Evolutionary conservation across 2,113 vertebrate species (phyloP).

Genomic region (Carlito syrichta): DNA sequence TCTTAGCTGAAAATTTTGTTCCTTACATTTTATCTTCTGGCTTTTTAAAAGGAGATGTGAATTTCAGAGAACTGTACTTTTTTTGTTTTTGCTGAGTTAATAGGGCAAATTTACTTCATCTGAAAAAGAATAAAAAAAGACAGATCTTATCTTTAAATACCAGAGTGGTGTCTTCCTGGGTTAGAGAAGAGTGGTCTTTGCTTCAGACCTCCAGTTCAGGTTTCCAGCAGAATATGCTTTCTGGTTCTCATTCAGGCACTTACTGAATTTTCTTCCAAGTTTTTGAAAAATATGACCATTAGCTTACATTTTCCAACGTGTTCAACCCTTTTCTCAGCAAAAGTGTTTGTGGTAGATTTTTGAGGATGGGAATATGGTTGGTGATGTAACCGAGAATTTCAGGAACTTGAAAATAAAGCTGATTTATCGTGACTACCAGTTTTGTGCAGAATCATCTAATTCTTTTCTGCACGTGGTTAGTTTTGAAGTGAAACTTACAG

Average conservation of each 20-base stretch:
- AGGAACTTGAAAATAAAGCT: slow-evolving; percentile 11
- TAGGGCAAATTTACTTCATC: not conserved
- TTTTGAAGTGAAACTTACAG: slow-evolving; percentile 11
- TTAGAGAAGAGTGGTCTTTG: not conserved
- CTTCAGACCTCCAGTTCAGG: not conserved
- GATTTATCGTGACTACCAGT: not conserved
- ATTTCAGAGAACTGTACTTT: not conserved
- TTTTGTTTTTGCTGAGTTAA: not conserved
- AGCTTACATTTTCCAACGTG: slow-evolving; percentile 32
- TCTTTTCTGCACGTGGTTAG: not conserved
- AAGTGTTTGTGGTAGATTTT: slow-evolving; percentile 36
- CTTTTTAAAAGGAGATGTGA: not conserved
- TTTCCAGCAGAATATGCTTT: not conserved
- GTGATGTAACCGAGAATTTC: slow-evolving; percentile 7
- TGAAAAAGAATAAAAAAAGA: not conserved
- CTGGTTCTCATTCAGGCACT: not conserved
- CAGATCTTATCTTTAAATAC: not conserved
- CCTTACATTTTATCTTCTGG: not conserved
- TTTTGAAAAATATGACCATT: not conserved
- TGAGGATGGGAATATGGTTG: slow-evolving; percentile 21
- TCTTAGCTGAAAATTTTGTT: not conserved
- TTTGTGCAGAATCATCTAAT: slow-evolving; percentile 5
- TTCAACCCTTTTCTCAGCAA: not conserved
- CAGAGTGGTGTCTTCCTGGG: not conserved
- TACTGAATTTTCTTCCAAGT: not conserved